Base-by-base conservation (phyloP, 2,797 vertebrate species). In the Cynopterus sphinx region DNA sequence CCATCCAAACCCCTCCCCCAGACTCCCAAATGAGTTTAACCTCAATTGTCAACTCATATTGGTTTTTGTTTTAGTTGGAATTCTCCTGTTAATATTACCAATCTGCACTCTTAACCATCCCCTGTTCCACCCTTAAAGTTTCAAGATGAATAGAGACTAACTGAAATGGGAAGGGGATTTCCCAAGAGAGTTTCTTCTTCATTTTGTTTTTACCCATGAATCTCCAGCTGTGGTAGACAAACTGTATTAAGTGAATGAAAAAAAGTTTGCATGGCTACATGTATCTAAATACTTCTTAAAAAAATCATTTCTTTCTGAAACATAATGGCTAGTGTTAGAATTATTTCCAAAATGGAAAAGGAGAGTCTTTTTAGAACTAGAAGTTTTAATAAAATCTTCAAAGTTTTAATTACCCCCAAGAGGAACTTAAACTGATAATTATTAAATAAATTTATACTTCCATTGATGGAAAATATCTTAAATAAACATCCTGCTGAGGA, bases 371-470 rank as follows among this genome's bases (percentile, higher is more conserved):
- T 94, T 89, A 71, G 26, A 94, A 88, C 85, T 31, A 71, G 7
- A 73, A 26, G 8, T 11, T 63, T 57, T 57, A 41, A 24, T 59
- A 59, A 57, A 28, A 93, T 6, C 8, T 82, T 77, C 71, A 70
- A 49, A 78, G 59, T 92, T 92, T 9, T 70, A 94, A 77, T 33
- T 89, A 78, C 26, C 24, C n/a, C 22, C 15, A 43, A 63, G 19
- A 82, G 43, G 39, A 93, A 94, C 5, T 78, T 78, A 74, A 84
- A 79, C 26, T 21, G 36, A 53, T 96, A 75, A 91, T 94, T 93
- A 79, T 93, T 16, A 93, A 91, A 91, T 94, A 6, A 95, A 55
- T 65, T 92, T 95, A 70, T 31, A 65, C 17, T 88, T 91, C 81
- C n/a, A 65, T 49, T 67, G 43, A 74, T 87, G 36, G 41, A 83